Percentiles rank a stretch among this genome's conserved stretches.
Evolutionary conservation across 2,888 invertebrate genomes (phyloP).

Genomic region (Hyppa rectilinea): DNA sequence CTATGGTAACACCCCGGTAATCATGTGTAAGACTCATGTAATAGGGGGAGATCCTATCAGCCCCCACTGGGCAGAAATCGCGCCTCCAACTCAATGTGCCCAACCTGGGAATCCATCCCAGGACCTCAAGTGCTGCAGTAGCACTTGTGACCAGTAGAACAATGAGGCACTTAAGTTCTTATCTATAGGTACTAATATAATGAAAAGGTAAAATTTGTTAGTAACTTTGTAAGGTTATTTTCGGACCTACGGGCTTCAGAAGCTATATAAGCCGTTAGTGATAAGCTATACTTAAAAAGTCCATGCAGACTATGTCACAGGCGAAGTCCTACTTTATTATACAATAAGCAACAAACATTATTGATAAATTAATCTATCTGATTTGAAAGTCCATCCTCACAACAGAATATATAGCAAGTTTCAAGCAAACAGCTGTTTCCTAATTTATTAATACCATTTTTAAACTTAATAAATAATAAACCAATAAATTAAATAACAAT

Average conservation of each 20-base stretch:
- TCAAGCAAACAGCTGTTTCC: constrained; percentile 18
- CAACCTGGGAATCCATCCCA: not conserved
- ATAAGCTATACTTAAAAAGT: too few species aligned
- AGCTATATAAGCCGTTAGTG: too few species aligned
- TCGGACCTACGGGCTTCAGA: too few species aligned
- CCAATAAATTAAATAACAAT: not conserved
- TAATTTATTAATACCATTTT: not conserved
- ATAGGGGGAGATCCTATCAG: not conserved
- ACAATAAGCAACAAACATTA: too few species aligned
- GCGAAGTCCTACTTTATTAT: too few species aligned
- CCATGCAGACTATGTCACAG: too few species aligned
- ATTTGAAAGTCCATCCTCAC: not conserved
- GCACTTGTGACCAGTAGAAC: not conserved
- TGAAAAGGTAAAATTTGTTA: too few species aligned
- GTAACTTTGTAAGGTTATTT: too few species aligned
- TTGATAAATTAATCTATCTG: not conserved
- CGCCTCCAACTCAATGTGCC: too few species aligned
- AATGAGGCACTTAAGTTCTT: not conserved
- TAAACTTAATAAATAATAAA: too few species aligned
- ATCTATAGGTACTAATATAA: too few species aligned
- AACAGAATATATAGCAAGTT: not conserved
- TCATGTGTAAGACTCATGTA: not conserved
- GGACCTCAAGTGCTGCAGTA: not conserved
- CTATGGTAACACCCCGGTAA: not conserved
- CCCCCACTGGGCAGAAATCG: not conserved